These are phyloP conservation scores for Ornithoptera alexandrae DNA, from an alignment of 2,888 invertebrate genomes.

Conservation along the genomic window DNA sequence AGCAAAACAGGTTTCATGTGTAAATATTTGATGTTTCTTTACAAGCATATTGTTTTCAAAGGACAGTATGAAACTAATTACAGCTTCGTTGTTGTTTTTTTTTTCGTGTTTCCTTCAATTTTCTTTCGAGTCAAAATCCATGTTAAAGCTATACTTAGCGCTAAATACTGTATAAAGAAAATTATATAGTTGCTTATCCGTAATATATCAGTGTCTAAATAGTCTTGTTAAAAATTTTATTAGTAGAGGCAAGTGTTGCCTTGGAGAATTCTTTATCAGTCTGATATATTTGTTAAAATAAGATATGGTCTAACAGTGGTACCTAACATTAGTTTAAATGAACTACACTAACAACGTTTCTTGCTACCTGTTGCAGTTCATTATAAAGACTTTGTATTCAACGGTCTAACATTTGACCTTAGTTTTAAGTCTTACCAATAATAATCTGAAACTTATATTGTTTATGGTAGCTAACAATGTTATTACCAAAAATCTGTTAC, in stretches of 20 bases:
- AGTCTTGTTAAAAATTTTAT: neutral
- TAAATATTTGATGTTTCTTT: slow-evolving; percentile 11
- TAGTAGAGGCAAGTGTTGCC: neutral
- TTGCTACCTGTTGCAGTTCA: no score
- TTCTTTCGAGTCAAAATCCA: slow-evolving; percentile 6
- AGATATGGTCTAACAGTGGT: neutral
- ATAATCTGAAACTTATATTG: no score
- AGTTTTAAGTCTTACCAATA: no score
- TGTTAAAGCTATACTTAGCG: slow-evolving; percentile 6
- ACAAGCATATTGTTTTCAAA: slow-evolving; percentile 23
- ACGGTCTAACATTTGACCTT: no score
- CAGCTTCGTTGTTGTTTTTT: slow-evolving; percentile 4
- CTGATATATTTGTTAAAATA: neutral
- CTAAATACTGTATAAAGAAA: slow-evolving; percentile 14
- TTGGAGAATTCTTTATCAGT: neutral
- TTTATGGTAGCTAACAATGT: no score
- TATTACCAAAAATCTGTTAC: no score
- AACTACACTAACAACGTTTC: no score
- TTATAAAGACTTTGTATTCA: no score
- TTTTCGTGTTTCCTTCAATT: slow-evolving; percentile 17
- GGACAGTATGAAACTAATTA: slow-evolving; percentile 24
- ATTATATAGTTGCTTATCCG: slow-evolving; percentile 12
- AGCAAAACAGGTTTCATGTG: neutral
- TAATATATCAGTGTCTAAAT: slow-evolving; percentile 10
- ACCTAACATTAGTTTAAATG: no score